Evolutionary conservation across 2,113 vertebrate genomes (phyloP).

Genomic region (Ascaphus truei): DNA sequence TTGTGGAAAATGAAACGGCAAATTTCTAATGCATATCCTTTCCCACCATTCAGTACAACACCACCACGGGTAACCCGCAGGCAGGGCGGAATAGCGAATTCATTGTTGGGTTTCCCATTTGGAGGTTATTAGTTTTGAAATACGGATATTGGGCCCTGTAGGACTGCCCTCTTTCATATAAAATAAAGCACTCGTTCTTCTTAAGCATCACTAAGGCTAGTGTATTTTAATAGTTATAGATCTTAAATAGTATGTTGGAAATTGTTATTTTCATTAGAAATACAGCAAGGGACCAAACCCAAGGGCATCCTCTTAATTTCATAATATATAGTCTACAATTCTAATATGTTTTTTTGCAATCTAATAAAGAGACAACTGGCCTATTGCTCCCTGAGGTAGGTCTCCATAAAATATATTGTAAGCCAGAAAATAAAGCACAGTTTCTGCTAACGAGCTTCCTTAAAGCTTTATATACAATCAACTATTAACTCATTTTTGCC

Average conservation of each 20-base stretch:
- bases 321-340: conserved; percentile 78
- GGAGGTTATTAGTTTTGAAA: conserved; percentile 67
- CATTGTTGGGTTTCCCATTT: conserved; percentile 65
- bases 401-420: conserved; percentile 61
- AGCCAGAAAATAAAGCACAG: conserved; percentile 54
- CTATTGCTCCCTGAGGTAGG: conserved; percentile 63
- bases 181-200: conserved; percentile 58
- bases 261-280: conserved; percentile 78
- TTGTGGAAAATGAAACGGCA: conserved; percentile 36
- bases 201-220: conserved; percentile 65
- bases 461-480: conserved; percentile 25
- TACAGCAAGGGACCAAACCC: conserved; percentile 78
- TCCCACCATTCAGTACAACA: conserved; percentile 48
- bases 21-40: conserved; percentile 50
- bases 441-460: conserved; percentile 57
- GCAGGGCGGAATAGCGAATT: conserved; percentile 59
- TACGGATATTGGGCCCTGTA: conserved; percentile 65
- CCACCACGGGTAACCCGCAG: conserved; percentile 54
- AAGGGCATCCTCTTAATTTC: conserved; percentile 77
- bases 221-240: conserved; percentile 75
- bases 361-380: conserved; percentile 74
- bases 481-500: neutral
- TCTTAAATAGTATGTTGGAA: conserved; percentile 70
- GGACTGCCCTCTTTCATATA: conserved; percentile 62
- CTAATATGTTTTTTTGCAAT: conserved; percentile 63